Percentiles rank a stretch among this genome's conserved stretches.
phyloP scores from a whole-genome alignment of 2,888 invertebrate species.

The Limenitis camilla region DNA sequence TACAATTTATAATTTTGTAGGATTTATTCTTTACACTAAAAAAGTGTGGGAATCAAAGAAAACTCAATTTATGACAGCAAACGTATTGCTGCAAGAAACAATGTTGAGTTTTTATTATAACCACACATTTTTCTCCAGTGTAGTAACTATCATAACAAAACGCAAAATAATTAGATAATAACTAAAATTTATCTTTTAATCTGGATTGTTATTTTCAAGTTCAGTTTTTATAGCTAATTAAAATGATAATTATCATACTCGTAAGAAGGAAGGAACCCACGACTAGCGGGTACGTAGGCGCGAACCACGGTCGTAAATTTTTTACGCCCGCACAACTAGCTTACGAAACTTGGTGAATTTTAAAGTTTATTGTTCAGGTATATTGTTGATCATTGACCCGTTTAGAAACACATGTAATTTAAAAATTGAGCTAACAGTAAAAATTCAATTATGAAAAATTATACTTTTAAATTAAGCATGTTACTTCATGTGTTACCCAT shows the following conservation, averaged over 20 bases:
- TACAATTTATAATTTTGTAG: no score
- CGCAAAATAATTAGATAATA: not conserved
- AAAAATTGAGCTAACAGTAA: no score
- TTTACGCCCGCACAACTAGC: constrained; percentile 48
- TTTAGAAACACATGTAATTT: no score
- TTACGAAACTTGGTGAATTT: constrained; percentile 32
- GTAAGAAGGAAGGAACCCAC: constrained; percentile 55
- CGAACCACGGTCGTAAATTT: constrained; percentile 53
- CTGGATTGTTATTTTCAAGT: constrained; percentile 40
- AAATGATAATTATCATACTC: constrained; percentile 59
- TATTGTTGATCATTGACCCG: constrained; percentile 22
- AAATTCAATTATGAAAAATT: no score
- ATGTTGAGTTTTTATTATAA: not conserved
- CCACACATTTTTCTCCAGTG: not conserved
- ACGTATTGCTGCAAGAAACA: not conserved
- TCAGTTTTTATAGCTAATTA: constrained; percentile 36
- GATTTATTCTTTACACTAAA: no score
- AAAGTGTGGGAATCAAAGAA: no score
- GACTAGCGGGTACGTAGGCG: constrained; percentile 53
- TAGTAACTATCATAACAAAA: not conserved
- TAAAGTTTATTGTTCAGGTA: constrained; percentile 14
- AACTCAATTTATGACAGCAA: no score
- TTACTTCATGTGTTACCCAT: no score
- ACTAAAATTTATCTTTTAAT: not conserved
- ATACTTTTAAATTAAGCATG: no score